phyloP scores from a whole-genome alignment of 2,113 vertebrate genomes.

The Oceanodroma tethys region DNA sequence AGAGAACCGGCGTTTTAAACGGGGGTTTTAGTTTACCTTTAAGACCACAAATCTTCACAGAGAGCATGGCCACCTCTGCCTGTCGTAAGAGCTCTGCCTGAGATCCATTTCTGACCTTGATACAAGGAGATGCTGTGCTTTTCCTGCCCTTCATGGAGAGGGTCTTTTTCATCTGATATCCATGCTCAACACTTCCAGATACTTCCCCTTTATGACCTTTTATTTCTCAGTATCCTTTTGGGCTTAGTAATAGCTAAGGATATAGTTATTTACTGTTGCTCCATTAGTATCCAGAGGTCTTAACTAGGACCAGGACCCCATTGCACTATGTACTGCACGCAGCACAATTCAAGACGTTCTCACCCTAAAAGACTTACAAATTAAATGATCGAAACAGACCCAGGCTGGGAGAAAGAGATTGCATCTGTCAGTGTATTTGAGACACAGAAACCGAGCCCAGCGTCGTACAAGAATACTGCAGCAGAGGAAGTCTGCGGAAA shows the following conservation, averaged over 20 bases:
- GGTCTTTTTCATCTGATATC: background rate
- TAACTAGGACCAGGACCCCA: background rate
- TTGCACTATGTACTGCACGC: background rate
- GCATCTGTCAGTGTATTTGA: background rate
- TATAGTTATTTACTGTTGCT: background rate
- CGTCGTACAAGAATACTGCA: background rate
- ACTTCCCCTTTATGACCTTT: background rate
- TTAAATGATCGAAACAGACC: background rate
- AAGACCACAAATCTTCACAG: background rate
- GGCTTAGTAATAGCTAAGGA: background rate
- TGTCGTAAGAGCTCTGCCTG: background rate
- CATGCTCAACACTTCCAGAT: background rate
- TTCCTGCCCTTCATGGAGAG: background rate
- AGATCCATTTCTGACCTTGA: background rate
- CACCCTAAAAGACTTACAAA: background rate
- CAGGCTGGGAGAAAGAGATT: background rate
- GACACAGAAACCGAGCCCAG: background rate
- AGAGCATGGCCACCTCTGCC: background rate
- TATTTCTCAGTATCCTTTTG: background rate
- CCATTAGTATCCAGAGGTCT: background rate
- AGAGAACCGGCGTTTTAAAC: background rate
- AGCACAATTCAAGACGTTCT: background rate
- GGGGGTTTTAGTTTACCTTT: background rate
- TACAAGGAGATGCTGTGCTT: background rate
- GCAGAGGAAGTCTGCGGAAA: background rate